Evolutionary conservation across 1,140 invertebrate species (phyloP), one percentile per base, ranked within the genome.

Genomic region (Holotrichia oblita): DNA sequence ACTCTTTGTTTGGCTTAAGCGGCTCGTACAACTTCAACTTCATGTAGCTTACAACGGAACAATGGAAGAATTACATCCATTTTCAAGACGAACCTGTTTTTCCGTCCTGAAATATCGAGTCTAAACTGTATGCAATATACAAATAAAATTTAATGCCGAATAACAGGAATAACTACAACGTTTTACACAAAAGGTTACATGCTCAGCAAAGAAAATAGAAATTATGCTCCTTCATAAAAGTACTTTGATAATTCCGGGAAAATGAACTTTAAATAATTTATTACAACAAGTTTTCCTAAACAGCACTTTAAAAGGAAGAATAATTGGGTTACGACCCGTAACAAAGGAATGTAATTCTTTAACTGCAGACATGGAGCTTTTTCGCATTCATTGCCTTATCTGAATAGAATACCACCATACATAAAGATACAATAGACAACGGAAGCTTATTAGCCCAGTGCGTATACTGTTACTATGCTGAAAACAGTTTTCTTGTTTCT

Each of bases 241-340:
- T 55, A 55, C 48, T 55, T 55, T 55, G 48, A 55, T 55, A 69
- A 27, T 9, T 22, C 27, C 20, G 61, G 20, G 27, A 69, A 17
- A 22, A 69, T 7, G 12, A 69, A 10, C 61, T 69, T 69, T 69
- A 27, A 69, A 69, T 69, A 69, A 69, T 69, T 69, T 69, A 69
- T 69, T 69, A 14, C 61, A 69, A 69, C 20, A 69, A 69, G 10
- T 69, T 34, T 69, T 20, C 27, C 61, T 27, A 69, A 69, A 69
- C 61, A 69, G 61, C 3, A 24, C 22, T 69, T 69, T 34, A 69
- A 69, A 69, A 69, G 61, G 27, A 69, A 69, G 22, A 69, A 34
- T 69, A 69, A 69, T 69, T 27, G 22, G 20, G 20, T 69, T 34
- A 69, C 27, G 61, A 7, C 24, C 22, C 22, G 7, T 69, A 34